A percentile compares a stretch with the other conserved stretches of the same genome.
These are phyloP conservation scores for Drosophila pseudoobscura DNA, from an alignment of 1,140 invertebrate genomes.

Conservation along the genomic window DNA sequence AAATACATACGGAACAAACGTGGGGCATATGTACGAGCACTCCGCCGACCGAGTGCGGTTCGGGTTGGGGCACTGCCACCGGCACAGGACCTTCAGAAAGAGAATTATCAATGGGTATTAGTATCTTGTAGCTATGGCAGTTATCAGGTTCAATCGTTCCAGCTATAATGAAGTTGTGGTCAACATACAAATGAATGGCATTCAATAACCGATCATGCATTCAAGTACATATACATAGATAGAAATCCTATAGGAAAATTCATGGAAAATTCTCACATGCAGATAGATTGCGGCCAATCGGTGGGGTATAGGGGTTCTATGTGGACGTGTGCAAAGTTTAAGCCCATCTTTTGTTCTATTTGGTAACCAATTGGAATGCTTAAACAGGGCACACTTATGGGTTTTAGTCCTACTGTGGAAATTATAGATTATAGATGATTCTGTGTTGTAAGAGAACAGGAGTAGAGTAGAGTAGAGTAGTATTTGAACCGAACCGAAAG, in stretches of 20 bases:
- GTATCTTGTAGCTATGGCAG: slow-evolving; percentile 11
- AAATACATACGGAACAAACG: slow-evolving; percentile 87
- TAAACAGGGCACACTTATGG: too few species aligned
- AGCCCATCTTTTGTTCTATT: slow-evolving; percentile 7
- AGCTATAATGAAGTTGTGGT: slow-evolving; percentile 69
- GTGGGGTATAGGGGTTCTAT: too few species aligned
- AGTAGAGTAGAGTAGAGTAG: not conserved
- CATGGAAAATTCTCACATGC: slow-evolving; percentile 52
- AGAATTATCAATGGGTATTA: slow-evolving; percentile 52
- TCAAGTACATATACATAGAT: slow-evolving; percentile 58
- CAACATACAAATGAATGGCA: slow-evolving; percentile 68
- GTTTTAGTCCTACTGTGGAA: too few species aligned
- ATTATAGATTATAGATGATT: not conserved
- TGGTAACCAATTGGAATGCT: slow-evolving; percentile 35
- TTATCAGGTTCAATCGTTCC: slow-evolving; percentile 1
- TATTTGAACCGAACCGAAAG: slow-evolving; percentile 60
- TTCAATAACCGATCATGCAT: slow-evolving; percentile 74
- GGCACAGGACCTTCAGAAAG: slow-evolving; percentile 80
- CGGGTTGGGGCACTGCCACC: slow-evolving; percentile 84
- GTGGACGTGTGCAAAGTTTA: too few species aligned
- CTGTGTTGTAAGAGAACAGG: not conserved
- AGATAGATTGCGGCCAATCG: slow-evolving; percentile 8
- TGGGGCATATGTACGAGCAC: slow-evolving; percentile 95
- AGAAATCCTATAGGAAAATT: slow-evolving; percentile 47
- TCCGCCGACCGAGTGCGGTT: slow-evolving; percentile 90